phyloP scores from a whole-genome alignment of 2,113 vertebrate genomes.

The Scytalopus superciliaris region DNA sequence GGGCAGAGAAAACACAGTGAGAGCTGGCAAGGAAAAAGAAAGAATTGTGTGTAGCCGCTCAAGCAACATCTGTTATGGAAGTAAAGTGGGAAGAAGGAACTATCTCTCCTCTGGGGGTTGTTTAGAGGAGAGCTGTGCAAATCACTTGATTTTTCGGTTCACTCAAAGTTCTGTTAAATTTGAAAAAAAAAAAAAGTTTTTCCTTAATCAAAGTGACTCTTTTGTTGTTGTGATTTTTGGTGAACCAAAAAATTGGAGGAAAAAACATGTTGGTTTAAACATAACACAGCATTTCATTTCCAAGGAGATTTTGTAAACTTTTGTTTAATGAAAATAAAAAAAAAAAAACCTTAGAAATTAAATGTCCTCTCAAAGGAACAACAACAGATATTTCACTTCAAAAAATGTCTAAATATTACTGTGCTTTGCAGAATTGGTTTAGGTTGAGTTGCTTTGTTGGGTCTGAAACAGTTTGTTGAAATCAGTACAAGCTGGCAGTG shows the following conservation, averaged over 20 bases:
- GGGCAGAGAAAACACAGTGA: neutral
- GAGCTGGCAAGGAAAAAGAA: neutral
- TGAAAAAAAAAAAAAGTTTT: neutral
- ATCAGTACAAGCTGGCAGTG: neutral
- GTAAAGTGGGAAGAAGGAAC: neutral
- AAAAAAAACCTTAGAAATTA: neutral
- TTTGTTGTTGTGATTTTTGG: constrained; percentile 22
- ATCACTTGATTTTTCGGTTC: constrained; percentile 45
- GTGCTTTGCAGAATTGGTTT: neutral
- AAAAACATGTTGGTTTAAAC: neutral
- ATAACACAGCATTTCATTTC: neutral
- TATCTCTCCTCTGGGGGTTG: constrained; percentile 5
- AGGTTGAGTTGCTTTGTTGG: neutral
- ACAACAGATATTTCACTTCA: neutral
- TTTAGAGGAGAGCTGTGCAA: constrained; percentile 28
- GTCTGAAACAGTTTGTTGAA: neutral
- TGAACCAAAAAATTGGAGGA: constrained; percentile 30
- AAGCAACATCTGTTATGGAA: constrained; percentile 34
- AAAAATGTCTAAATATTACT: neutral
- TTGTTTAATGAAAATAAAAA: neutral
- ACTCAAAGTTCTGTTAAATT: constrained; percentile 28
- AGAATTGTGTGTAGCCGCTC: neutral
- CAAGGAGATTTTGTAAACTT: neutral
- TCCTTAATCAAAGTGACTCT: neutral
- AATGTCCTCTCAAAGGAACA: neutral